phyloP scores from a whole-genome alignment of 2,113 vertebrate species.

The Xenopus borealis region DNA sequence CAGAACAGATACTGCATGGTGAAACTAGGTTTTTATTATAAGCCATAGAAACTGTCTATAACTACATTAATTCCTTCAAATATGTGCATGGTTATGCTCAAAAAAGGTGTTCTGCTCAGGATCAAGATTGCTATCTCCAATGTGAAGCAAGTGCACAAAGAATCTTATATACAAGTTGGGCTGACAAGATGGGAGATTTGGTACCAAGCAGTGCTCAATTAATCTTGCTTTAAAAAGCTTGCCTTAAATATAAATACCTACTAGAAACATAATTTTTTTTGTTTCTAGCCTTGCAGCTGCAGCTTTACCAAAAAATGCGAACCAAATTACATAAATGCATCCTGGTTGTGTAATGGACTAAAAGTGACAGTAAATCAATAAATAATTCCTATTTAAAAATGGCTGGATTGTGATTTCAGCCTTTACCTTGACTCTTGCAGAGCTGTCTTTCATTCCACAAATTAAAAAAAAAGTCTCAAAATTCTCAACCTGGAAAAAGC shows the following conservation, averaged over 20 bases:
- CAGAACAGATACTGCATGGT: conserved; percentile 5
- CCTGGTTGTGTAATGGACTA: conserved; percentile 48
- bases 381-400: conserved; percentile 47
- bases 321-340: conserved; percentile 49
- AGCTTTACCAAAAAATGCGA: conserved; percentile 9
- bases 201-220: neutral
- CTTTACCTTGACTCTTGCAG: neutral
- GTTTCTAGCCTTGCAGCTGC: conserved; percentile 8
- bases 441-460: conserved; percentile 15
- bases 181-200: neutral
- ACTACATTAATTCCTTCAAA: conserved; percentile 19
- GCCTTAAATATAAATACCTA: neutral
- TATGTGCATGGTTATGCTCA: neutral
- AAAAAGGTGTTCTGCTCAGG: neutral
- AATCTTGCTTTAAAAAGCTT: no score
- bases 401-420: conserved; percentile 35
- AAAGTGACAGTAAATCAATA: conserved; percentile 53
- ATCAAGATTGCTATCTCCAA: conserved; percentile 2
- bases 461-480: neutral
- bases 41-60: conserved; percentile 11
- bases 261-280: neutral
- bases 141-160: neutral
- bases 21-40: conserved; percentile 38
- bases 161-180: neutral
- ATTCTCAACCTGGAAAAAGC: neutral